A percentile compares a stretch with the other conserved stretches of the same genome.
Evolutionary conservation across 2,888 invertebrate genomes (phyloP).

Genomic region (Apodemia duryi): DNA sequence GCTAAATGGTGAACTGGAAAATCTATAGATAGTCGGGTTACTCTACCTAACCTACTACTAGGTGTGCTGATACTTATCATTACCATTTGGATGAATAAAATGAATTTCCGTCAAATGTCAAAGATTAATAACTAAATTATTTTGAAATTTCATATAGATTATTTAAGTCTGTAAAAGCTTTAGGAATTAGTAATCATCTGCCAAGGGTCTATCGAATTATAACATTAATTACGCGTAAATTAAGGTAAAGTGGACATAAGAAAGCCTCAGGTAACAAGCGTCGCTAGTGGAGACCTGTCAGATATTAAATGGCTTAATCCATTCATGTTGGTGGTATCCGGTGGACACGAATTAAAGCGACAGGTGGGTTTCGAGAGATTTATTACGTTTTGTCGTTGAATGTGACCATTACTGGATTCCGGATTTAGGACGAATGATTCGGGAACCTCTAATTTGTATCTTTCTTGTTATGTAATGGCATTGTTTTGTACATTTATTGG

Average conservation of each 20-base stretch:
- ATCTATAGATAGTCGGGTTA: too few species aligned
- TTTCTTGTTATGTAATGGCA: constrained; percentile 5
- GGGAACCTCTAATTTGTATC: constrained; percentile 9
- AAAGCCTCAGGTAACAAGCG: constrained; percentile 16
- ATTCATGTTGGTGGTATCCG: constrained; percentile 26
- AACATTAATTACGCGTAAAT: not conserved
- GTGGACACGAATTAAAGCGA: constrained; percentile 32
- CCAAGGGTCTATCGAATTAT: not conserved
- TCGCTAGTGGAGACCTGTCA: constrained; percentile 19
- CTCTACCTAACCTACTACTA: too few species aligned
- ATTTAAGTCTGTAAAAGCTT: too few species aligned
- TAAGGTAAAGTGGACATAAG: constrained; percentile 11
- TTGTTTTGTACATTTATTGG: constrained; percentile 9
- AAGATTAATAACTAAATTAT: too few species aligned
- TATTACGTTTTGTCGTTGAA: constrained; percentile 27
- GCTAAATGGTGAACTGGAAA: too few species aligned
- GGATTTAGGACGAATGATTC: constrained; percentile 24
- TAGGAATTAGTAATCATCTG: too few species aligned
- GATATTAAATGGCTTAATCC: constrained; percentile 31
- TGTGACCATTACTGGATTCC: constrained; percentile 25
- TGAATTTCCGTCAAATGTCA: too few species aligned
- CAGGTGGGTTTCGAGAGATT: constrained; percentile 33
- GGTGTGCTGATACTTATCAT: too few species aligned
- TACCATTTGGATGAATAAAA: too few species aligned
- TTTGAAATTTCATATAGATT: too few species aligned